Percentiles rank a stretch among this genome's conserved stretches.
Evolutionary conservation across 2,113 vertebrate genomes (phyloP).

Genomic region (Bos javanicus): DNA sequence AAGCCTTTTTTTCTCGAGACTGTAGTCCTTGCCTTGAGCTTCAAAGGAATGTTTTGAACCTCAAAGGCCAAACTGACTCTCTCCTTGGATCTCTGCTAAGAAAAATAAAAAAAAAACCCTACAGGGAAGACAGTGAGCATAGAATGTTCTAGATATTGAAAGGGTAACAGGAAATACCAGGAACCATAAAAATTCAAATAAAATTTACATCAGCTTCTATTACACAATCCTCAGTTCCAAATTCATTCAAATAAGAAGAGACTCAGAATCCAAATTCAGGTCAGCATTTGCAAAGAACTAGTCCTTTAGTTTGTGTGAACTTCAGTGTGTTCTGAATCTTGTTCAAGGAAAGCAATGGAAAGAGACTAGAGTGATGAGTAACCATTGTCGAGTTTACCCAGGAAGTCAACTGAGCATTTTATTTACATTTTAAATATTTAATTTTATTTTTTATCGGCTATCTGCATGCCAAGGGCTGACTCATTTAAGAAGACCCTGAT

Average conservation of each 20-base stretch:
- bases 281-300: neutral
- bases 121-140: neutral
- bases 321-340: neutral
- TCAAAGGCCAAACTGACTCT: constrained; percentile 12
- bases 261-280: neutral
- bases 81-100: neutral
- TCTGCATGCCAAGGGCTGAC: neutral
- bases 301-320: neutral
- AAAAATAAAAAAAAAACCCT: neutral
- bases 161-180: neutral
- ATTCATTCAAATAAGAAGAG: neutral
- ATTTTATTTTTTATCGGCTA: neutral
- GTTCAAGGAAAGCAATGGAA: neutral
- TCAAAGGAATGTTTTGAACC: constrained; percentile 50
- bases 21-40: neutral
- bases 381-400: neutral
- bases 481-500: neutral
- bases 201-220: neutral
- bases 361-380: neutral
- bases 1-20: constrained; percentile 29
- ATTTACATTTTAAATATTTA: neutral
- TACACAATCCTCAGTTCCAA: neutral
- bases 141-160: neutral
- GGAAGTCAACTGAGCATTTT: neutral
- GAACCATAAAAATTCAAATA: neutral